These are phyloP conservation scores for Dysdera silvatica DNA, from an alignment of 1,140 invertebrate genomes.

Conservation along the genomic window DNA sequence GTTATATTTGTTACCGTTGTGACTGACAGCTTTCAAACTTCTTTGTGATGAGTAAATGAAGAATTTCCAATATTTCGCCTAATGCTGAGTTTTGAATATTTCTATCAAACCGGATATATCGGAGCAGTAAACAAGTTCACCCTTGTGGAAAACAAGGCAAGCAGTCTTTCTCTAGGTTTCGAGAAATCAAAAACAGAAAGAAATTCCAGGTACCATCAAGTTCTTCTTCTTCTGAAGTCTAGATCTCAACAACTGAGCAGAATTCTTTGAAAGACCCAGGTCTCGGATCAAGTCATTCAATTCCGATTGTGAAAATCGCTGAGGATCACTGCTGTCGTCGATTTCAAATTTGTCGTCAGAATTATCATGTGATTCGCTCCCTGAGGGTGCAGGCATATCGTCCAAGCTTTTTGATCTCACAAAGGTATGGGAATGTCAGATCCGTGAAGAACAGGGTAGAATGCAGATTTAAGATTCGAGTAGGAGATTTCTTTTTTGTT, in stretches of 20 bases:
- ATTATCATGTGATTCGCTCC: neutral
- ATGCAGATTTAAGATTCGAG: neutral
- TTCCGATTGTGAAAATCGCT: conserved; percentile 8
- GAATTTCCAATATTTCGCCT: too few species aligned
- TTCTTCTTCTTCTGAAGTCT: conserved; percentile 8
- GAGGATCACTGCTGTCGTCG: neutral
- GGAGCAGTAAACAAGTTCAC: too few species aligned
- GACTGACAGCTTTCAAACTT: too few species aligned
- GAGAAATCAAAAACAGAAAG: too few species aligned
- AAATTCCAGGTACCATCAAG: too few species aligned
- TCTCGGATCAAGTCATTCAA: conserved; percentile 14
- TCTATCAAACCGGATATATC: too few species aligned
- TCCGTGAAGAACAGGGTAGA: neutral
- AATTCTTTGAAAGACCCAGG: conserved; percentile 11
- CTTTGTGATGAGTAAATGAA: too few species aligned
- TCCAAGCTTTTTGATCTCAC: neutral
- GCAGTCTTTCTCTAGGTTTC: too few species aligned
- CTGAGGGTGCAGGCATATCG: neutral
- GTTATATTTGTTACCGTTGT: too few species aligned
- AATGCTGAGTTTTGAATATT: too few species aligned
- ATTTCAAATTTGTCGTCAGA: neutral
- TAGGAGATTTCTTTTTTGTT: too few species aligned
- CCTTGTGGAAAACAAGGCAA: too few species aligned
- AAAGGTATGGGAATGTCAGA: conserved; percentile 22
- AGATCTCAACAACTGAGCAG: conserved; percentile 9